Evolutionary conservation across 2,113 vertebrate species (phyloP).

Genomic region (Neolamprologus toae): DNA sequence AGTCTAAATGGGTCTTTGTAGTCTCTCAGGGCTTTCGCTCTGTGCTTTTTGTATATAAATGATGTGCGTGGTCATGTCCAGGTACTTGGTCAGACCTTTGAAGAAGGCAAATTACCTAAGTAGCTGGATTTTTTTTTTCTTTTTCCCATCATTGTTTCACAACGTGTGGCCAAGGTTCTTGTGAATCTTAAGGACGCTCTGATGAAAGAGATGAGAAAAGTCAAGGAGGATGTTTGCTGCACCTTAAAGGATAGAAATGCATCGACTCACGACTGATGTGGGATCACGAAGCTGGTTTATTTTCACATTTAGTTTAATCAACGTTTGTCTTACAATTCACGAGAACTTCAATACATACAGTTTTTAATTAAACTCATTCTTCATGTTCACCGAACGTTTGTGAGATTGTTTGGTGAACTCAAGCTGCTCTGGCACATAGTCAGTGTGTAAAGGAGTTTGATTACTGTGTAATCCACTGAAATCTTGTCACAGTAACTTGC

Average conservation of each 20-base stretch:
- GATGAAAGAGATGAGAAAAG: not conserved
- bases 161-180: accelerated
- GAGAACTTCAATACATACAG: not conserved
- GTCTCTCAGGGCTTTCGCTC: not conserved
- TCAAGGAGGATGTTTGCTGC: not conserved
- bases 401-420: not conserved
- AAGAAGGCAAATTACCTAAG: not conserved
- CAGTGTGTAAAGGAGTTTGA: not conserved
- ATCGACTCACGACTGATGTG: not conserved
- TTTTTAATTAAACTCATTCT: accelerated
- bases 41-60: not conserved
- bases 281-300: accelerated
- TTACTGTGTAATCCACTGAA: not conserved
- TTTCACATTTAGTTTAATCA: not conserved
- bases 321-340: not conserved
- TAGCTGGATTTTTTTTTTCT: not conserved
- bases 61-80: not conserved
- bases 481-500: not conserved
- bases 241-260: not conserved
- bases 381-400: accelerated
- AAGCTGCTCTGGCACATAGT: accelerated
- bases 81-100: not conserved
- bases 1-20: not conserved
- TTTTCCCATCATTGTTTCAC: not conserved
- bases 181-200: not conserved